Percentiles rank a stretch among this genome's conserved stretches.
Conservation (phyloP, 2,888 invertebrate species). For the Euplagia quadripunctaria region DNA sequence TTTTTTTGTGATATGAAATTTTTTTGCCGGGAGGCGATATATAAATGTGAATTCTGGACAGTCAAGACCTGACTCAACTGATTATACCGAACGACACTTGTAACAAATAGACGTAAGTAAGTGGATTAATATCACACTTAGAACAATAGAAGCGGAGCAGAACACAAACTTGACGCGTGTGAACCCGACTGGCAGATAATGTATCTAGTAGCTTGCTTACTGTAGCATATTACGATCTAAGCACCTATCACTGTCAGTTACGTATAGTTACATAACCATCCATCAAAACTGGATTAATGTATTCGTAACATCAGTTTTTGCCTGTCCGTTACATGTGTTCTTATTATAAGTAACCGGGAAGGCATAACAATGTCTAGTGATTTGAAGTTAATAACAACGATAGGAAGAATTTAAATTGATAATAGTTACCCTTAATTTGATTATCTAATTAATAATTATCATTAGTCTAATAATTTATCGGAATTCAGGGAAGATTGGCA, state of each 20-base stretch:
- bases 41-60: too few species aligned
- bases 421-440: too few species aligned
- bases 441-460: too few species aligned
- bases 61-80: too few species aligned
- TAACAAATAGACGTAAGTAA: background rate
- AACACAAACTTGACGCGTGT: background rate
- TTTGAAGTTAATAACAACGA: background rate
- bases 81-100: too few species aligned
- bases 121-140: background rate
- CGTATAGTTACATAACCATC: slow-evolving; percentile 8
- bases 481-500: too few species aligned
- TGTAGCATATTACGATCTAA: background rate
- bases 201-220: background rate
- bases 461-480: too few species aligned
- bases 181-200: background rate
- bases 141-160: background rate
- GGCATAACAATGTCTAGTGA: background rate
- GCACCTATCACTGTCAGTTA: background rate
- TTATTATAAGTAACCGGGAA: background rate
- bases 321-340: slow-evolving; percentile 10
- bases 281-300: slow-evolving; percentile 11
- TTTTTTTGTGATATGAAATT: too few species aligned
- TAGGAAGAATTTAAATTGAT: too few species aligned
- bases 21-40: too few species aligned
- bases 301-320: slow-evolving; percentile 34